phyloP scores from a whole-genome alignment of 2,797 vertebrate genomes.

The Muscicapa striata region DNA sequence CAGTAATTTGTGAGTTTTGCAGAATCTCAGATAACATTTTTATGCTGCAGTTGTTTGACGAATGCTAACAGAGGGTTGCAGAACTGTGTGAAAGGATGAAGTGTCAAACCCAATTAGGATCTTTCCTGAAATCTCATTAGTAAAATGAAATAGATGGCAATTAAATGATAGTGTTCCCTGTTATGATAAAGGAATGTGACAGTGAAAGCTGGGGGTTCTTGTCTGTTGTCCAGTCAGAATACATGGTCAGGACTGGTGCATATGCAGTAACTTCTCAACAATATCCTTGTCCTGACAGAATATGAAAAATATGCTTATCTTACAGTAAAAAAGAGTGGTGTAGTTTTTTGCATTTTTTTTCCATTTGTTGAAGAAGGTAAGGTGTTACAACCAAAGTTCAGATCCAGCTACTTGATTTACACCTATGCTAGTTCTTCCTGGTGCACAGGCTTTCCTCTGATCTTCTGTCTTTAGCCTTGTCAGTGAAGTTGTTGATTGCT shows the following conservation, averaged over 20 bases:
- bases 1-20: neutral
- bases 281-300: neutral
- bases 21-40: neutral
- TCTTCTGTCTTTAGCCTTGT: neutral
- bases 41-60: neutral
- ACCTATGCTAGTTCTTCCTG: neutral
- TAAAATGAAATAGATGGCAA: slow-evolving; percentile 38
- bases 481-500: neutral
- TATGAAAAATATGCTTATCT: neutral
- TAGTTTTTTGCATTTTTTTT: too few relatives aligned
- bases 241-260: neutral
- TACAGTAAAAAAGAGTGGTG: rapidly evolving
- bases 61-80: neutral
- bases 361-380: neutral
- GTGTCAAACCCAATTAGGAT: slow-evolving; percentile 1
- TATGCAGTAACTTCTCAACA: neutral
- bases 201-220: neutral
- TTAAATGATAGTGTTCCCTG: slow-evolving; percentile 12
- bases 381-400: neutral
- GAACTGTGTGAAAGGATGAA: neutral
- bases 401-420: neutral
- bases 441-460: neutral
- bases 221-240: neutral
- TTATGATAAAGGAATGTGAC: slow-evolving; percentile 9
- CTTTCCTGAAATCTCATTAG: slow-evolving; percentile 47